Conservation (phyloP, 2,113 vertebrate genomes). For the Pipra filicauda region DNA sequence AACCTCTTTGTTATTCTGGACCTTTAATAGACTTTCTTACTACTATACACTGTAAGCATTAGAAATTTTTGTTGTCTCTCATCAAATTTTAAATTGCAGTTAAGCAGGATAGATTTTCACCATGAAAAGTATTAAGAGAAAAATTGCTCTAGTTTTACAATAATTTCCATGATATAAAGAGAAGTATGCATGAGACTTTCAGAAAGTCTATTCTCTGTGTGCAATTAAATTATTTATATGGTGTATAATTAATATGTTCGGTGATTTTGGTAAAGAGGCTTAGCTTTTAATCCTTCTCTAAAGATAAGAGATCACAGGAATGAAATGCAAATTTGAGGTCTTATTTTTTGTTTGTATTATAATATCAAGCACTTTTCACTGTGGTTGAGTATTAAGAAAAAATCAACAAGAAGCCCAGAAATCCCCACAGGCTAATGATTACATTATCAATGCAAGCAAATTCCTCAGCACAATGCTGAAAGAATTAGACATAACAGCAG, state of each 20-base stretch:
- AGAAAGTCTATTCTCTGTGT: slow-evolving; percentile 18
- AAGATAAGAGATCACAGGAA: slow-evolving; percentile 56
- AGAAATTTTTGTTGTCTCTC: neutral
- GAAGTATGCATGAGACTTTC: slow-evolving; percentile 7
- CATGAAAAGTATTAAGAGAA: neutral
- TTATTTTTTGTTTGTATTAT: slow-evolving; percentile 40
- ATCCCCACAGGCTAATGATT: neutral
- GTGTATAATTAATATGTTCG: slow-evolving; percentile 47
- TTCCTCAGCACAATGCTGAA: neutral
- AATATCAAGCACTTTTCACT: slow-evolving; percentile 17
- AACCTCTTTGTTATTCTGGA: neutral
- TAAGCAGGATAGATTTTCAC: neutral
- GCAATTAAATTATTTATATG: slow-evolving; percentile 46
- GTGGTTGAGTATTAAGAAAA: neutral
- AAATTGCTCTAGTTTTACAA: slow-evolving; percentile 10
- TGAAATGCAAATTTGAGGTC: slow-evolving; percentile 51
- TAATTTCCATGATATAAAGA: neutral
- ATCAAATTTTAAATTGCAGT: neutral
- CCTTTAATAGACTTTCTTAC: neutral
- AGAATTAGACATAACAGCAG: neutral
- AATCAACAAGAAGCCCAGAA: neutral
- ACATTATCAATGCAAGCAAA: slow-evolving; percentile 23
- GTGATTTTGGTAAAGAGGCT: slow-evolving; percentile 56
- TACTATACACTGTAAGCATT: neutral
- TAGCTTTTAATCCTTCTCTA: slow-evolving; percentile 59